These are phyloP conservation scores for Sakesphorus luctuosus DNA, from an alignment of 2,113 vertebrate genomes.

Conservation along the genomic window DNA sequence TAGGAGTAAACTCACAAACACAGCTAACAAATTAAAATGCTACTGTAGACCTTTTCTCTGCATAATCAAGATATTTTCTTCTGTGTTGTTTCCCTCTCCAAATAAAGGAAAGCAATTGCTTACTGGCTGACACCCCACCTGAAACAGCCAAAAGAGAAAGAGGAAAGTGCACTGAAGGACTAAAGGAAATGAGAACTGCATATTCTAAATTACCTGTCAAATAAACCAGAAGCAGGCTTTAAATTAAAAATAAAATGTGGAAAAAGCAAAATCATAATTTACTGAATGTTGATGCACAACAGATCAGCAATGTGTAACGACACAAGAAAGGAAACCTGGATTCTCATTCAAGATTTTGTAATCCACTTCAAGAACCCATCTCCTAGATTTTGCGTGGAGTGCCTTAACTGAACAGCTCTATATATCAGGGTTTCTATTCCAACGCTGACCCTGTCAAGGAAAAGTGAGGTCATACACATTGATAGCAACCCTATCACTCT, in stretches of 20 bases:
- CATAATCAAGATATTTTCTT: neutral
- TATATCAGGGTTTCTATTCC: neutral
- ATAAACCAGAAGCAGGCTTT: neutral
- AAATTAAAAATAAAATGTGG: neutral
- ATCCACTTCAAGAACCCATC: neutral
- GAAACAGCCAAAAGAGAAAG: neutral
- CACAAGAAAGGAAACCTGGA: neutral
- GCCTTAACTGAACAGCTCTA: neutral
- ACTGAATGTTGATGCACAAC: neutral
- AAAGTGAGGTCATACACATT: neutral
- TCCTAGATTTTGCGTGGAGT: neutral
- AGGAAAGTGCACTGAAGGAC: neutral
- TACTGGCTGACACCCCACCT: neutral
- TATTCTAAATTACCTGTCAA: neutral
- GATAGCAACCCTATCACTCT: neutral
- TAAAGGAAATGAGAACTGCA: neutral
- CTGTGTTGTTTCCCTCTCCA: neutral
- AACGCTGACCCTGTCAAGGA: neutral
- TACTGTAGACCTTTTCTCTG: neutral
- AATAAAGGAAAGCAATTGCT: neutral
- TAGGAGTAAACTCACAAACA: neutral
- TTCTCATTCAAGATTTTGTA: neutral
- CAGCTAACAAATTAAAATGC: neutral
- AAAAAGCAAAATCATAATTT: neutral
- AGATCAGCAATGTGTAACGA: accelerated